phyloP scores from a whole-genome alignment of 2,113 vertebrate genomes.

The Ginglymostoma cirratum region DNA sequence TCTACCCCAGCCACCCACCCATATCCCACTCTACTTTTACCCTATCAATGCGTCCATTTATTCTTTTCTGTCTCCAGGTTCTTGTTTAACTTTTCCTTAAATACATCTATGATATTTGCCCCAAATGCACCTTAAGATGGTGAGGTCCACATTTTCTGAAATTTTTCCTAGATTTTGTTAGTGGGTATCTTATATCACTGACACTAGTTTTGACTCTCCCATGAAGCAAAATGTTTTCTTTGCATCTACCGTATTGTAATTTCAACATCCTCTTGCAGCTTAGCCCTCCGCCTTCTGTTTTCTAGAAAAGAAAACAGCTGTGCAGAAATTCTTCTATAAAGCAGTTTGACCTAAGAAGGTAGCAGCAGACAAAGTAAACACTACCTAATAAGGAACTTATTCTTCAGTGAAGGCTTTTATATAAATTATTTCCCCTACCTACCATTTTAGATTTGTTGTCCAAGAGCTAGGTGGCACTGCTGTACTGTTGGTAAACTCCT shows the following conservation, averaged over 20 bases:
- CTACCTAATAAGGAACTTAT: not conserved
- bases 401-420: not conserved
- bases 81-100: not conserved
- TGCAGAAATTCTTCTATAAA: not conserved
- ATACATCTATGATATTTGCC: not conserved
- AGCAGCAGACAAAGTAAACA: not conserved
- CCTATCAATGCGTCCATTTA: not conserved
- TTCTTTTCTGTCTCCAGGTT: not conserved
- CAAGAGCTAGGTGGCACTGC: constrained; percentile 28
- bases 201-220: not conserved
- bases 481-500: not conserved
- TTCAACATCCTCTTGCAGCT: not conserved
- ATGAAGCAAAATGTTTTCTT: not conserved
- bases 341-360: not conserved
- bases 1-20: too few species aligned
- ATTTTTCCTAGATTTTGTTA: not conserved
- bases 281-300: not conserved
- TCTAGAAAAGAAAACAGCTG: not conserved
- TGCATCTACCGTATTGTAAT: not conserved
- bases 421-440: not conserved
- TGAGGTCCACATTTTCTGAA: not conserved
- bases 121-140: not conserved
- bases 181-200: not conserved
- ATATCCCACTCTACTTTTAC: not conserved
- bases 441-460: not conserved